phyloP scores from a whole-genome alignment of 2,113 vertebrate species.

The Rhinolophus ferrumequinum region DNA sequence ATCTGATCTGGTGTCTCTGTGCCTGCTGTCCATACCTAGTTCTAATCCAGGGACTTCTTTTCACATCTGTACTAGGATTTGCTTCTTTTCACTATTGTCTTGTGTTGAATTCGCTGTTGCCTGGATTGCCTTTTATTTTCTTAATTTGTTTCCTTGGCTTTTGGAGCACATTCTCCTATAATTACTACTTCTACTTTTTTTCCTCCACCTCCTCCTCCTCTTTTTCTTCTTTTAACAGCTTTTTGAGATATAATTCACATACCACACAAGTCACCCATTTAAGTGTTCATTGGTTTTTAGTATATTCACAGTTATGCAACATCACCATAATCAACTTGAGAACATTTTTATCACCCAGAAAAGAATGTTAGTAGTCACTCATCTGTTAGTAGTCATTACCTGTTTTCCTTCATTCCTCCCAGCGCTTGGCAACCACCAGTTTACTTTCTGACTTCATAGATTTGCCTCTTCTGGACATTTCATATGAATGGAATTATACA shows the following conservation, averaged over 20 bases:
- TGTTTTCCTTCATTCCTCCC: background rate
- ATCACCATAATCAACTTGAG: background rate
- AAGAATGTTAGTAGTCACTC: background rate
- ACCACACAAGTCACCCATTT: background rate
- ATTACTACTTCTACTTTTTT: background rate
- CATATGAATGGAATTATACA: background rate
- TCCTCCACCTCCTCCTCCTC: background rate
- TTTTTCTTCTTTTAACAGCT: background rate
- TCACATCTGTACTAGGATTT: background rate
- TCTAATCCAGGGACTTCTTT: background rate
- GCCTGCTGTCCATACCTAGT: background rate
- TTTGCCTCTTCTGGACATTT: background rate
- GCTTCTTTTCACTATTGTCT: background rate
- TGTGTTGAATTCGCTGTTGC: background rate
- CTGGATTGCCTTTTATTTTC: background rate
- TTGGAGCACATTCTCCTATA: background rate
- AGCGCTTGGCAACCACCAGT: background rate
- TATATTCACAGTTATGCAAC: background rate
- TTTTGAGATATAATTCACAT: background rate
- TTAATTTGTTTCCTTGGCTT: background rate
- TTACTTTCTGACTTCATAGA: background rate
- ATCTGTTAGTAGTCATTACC: background rate
- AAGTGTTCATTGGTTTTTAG: background rate
- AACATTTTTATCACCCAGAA: background rate
- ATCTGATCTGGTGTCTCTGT: background rate